Conservation (phyloP, 2,888 invertebrate genomes). For the Stegophylla sp. region DNA sequence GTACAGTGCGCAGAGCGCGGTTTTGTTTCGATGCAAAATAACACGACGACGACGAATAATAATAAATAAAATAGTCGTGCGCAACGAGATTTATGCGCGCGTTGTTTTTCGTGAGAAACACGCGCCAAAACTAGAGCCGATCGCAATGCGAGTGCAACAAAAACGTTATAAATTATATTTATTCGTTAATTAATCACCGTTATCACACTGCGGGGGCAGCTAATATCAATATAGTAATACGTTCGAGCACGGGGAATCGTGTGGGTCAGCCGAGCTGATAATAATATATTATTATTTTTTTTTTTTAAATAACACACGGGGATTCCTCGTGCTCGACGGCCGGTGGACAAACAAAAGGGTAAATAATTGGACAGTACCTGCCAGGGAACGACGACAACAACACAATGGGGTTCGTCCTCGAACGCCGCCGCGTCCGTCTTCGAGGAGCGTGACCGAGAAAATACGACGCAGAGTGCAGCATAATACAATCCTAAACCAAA, state of each 20-base stretch:
- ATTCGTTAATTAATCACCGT: constrained; percentile 15
- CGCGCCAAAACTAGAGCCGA: neutral
- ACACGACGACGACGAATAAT: no score
- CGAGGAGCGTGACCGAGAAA: constrained; percentile 47
- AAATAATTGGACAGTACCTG: constrained; percentile 52
- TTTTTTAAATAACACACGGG: constrained; percentile 12
- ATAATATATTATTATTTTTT: neutral
- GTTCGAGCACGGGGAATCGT: neutral
- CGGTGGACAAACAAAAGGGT: constrained; percentile 54
- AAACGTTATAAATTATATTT: neutral
- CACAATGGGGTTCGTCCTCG: constrained; percentile 54
- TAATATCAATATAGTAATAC: no score
- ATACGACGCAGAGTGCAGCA: neutral
- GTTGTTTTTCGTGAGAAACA: neutral
- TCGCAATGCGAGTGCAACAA: neutral
- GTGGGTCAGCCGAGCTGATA: neutral
- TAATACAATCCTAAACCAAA: constrained; percentile 1
- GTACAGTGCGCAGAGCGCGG: no score
- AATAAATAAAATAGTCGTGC: neutral
- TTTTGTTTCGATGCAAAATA: no score
- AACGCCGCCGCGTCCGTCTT: neutral
- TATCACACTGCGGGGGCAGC: no score
- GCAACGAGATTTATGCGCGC: neutral
- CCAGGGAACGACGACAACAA: neutral
- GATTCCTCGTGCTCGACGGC: constrained; percentile 23